Conservation (phyloP, 2,113 vertebrate genomes). For the Myrmecophaga tridactyla region DNA sequence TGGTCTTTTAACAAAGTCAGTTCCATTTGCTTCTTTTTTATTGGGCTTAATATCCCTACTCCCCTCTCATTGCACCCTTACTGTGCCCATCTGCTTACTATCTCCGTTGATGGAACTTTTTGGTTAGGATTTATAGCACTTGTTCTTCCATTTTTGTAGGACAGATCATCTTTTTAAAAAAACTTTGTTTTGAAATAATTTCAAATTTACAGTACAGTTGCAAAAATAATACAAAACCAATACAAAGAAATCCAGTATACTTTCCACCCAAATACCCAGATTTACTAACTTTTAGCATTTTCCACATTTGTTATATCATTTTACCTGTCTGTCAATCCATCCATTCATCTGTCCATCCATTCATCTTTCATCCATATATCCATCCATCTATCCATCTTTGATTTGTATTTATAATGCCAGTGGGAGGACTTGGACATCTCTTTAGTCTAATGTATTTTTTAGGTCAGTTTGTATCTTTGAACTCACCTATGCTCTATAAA, state of each 20-base stretch:
- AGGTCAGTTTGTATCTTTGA: neutral
- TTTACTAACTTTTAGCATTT: too few relatives aligned
- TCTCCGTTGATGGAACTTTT: conserved; percentile 39
- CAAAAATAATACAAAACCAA: too few relatives aligned
- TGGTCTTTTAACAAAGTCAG: neutral
- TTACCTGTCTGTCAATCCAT: too few relatives aligned
- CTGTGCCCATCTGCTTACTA: neutral
- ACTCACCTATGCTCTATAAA: neutral
- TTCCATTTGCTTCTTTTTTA: conserved; percentile 19
- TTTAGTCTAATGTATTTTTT: neutral
- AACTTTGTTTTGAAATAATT: too few relatives aligned
- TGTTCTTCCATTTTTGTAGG: conserved; percentile 21
- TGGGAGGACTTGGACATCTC: neutral
- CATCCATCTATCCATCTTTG: neutral
- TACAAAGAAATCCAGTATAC: too few relatives aligned
- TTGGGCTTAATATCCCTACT: neutral
- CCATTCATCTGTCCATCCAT: too few relatives aligned
- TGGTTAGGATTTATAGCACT: conserved; percentile 37
- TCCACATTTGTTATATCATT: too few relatives aligned
- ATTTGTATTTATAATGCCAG: conserved; percentile 27
- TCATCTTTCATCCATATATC: too few relatives aligned
- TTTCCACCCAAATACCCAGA: too few relatives aligned
- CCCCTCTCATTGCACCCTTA: neutral
- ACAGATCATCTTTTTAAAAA: neutral
- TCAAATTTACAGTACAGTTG: too few relatives aligned